Conservation (phyloP, 2,797 vertebrate species). For the Hemitrygon akajei region DNA sequence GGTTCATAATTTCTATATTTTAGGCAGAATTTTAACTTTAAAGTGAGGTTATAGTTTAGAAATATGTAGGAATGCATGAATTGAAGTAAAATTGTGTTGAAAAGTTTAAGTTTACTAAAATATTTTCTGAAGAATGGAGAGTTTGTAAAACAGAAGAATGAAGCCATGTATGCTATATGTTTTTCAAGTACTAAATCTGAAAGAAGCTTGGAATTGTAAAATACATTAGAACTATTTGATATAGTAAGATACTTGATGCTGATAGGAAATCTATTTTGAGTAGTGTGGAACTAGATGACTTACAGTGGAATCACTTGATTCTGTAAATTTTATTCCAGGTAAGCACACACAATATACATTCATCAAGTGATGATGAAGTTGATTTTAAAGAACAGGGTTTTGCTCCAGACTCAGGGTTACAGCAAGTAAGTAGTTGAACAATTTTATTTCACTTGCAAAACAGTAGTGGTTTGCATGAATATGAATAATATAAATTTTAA, state of each 20-base stretch:
- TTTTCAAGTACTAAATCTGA: background rate
- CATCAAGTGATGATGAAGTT: slow-evolving; percentile 94
- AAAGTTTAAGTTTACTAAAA: background rate
- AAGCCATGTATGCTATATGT: background rate
- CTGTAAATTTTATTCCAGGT: slow-evolving; percentile 54
- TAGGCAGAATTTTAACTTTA: background rate
- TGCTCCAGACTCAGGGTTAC: slow-evolving; percentile 93
- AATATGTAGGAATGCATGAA: background rate
- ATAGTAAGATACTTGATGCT: background rate
- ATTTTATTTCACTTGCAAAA: background rate
- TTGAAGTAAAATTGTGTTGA: background rate
- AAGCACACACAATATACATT: slow-evolving; percentile 95
- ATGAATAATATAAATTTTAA: background rate
- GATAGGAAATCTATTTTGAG: background rate
- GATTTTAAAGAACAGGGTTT: slow-evolving; percentile 97
- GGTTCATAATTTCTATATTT: background rate
- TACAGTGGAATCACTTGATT: background rate
- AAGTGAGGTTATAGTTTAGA: slow-evolving; percentile 1
- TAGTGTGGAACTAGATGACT: background rate
- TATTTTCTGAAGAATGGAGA: background rate
- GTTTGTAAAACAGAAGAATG: background rate
- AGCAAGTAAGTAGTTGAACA: slow-evolving; percentile 76
- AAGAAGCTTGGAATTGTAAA: background rate
- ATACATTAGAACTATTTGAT: background rate
- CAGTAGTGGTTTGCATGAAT: background rate